A percentile compares a stretch with the other conserved stretches of the same genome.
phyloP scores from a whole-genome alignment of 1,140 invertebrate species.

The Dendrolimus kikuchii region DNA sequence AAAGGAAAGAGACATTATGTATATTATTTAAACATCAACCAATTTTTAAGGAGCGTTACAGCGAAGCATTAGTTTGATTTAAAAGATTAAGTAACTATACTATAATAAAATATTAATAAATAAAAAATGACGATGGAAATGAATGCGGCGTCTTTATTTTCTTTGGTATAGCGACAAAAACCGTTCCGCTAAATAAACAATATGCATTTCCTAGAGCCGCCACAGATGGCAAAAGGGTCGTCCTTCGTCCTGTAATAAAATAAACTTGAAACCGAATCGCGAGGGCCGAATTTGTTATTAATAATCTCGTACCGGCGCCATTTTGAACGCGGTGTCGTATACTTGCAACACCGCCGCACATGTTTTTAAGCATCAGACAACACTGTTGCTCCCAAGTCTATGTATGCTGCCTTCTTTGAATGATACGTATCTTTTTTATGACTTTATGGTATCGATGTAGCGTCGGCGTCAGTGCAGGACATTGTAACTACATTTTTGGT shows the following conservation, averaged over 20 bases:
- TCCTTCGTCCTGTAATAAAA: conserved; percentile 52
- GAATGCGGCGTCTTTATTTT: conserved; percentile 14
- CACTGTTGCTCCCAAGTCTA: no score
- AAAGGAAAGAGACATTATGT: no score
- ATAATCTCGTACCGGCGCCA: conserved; percentile 61
- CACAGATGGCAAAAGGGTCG: conserved; percentile 53
- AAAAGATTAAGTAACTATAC: no score
- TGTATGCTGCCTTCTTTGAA: no score
- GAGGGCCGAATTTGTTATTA: conserved; percentile 56
- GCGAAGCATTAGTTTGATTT: no score
- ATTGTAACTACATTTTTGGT: no score
- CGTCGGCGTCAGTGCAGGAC: no score
- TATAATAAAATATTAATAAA: no score
- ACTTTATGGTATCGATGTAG: no score
- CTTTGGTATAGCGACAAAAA: conserved; percentile 29
- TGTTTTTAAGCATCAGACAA: conserved; percentile 15
- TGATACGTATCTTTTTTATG: no score
- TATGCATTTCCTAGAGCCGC: conserved; percentile 36
- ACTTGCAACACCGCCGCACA: conserved; percentile 22
- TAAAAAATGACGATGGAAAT: conserved; percentile 14
- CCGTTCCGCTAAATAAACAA: conserved; percentile 61
- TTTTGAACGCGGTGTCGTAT: conserved; percentile 39
- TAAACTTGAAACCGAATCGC: conserved; percentile 34
- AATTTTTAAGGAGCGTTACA: no score
- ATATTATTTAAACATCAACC: no score